Evolutionary conservation across 1,140 invertebrate genomes (phyloP).

Genomic region (Odontomachus brunneus): DNA sequence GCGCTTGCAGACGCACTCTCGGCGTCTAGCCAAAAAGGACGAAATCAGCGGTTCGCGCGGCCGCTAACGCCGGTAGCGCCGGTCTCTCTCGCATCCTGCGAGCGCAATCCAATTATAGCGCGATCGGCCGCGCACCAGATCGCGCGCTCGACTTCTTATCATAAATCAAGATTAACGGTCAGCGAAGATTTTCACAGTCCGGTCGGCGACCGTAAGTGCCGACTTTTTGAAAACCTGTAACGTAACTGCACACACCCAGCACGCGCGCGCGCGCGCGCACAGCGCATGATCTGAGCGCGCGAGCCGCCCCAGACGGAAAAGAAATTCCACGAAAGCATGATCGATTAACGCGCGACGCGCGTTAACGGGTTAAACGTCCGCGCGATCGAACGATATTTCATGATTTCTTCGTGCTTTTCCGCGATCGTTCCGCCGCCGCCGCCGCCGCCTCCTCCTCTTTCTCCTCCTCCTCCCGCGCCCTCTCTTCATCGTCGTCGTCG

Average conservation of each 20-base stretch:
- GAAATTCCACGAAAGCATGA: slow-evolving; percentile 6
- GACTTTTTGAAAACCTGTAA: slow-evolving; percentile 26
- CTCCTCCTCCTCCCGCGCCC: neutral
- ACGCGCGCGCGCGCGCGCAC: neutral
- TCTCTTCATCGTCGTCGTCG: slow-evolving; percentile 22
- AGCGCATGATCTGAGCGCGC: neutral
- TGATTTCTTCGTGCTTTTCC: slow-evolving; percentile 52
- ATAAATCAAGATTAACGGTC: slow-evolving; percentile 67
- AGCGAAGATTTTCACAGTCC: slow-evolving; percentile 57
- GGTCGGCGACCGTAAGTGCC: slow-evolving; percentile 26
- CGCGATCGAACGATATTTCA: slow-evolving; percentile 46
- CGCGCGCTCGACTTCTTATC: slow-evolving; percentile 43
- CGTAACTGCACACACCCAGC: slow-evolving; percentile 24
- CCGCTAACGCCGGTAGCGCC: slow-evolving; percentile 36
- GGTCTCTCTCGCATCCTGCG: slow-evolving; percentile 49
- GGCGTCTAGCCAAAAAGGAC: slow-evolving; percentile 24
- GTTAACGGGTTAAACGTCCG: slow-evolving; percentile 52
- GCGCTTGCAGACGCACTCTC: slow-evolving; percentile 3
- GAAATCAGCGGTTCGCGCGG: neutral
- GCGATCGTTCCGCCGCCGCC: slow-evolving; percentile 10
- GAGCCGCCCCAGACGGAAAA: slow-evolving; percentile 4
- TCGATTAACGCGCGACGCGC: slow-evolving; percentile 28
- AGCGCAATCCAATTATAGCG: slow-evolving; percentile 59
- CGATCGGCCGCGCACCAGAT: slow-evolving; percentile 54
- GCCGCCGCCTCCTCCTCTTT: neutral